These are phyloP conservation scores for Eretmodus cyanostictus DNA, from an alignment of 2,113 vertebrate species.

Conservation along the genomic window DNA sequence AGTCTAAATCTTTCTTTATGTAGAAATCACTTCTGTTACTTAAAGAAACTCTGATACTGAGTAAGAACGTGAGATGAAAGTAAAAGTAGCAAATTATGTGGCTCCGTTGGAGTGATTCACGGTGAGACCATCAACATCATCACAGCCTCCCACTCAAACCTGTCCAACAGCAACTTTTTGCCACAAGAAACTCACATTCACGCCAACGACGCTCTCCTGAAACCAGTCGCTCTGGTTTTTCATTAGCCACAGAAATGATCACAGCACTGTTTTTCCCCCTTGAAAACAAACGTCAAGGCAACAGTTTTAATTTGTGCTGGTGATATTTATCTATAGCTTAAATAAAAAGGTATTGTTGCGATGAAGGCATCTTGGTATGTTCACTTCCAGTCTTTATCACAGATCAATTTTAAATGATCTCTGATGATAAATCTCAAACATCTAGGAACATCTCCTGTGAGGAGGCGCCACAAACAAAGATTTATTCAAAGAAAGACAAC, in stretches of 20 bases:
- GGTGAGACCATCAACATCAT: neutral
- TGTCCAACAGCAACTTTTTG: neutral
- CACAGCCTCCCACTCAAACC: constrained; percentile 30
- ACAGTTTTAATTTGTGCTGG: neutral
- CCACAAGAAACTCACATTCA: neutral
- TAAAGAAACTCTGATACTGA: neutral
- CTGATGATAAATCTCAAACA: neutral
- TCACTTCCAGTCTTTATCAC: neutral
- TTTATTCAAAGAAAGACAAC: neutral
- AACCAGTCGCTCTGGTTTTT: constrained; percentile 11
- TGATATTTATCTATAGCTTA: neutral
- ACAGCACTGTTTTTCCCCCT: neutral
- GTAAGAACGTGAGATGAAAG: neutral
- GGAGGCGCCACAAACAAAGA: neutral
- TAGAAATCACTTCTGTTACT: neutral
- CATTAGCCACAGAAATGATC: neutral
- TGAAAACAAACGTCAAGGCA: neutral
- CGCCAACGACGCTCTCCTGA: neutral
- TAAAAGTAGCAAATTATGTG: neutral
- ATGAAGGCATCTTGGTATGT: neutral
- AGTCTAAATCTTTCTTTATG: neutral
- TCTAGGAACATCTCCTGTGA: neutral
- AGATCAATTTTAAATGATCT: neutral
- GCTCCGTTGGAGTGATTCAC: neutral
- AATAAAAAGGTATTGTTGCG: neutral